phyloP scores from a whole-genome alignment of 2,797 vertebrate species.

The Anguilla anguilla region DNA sequence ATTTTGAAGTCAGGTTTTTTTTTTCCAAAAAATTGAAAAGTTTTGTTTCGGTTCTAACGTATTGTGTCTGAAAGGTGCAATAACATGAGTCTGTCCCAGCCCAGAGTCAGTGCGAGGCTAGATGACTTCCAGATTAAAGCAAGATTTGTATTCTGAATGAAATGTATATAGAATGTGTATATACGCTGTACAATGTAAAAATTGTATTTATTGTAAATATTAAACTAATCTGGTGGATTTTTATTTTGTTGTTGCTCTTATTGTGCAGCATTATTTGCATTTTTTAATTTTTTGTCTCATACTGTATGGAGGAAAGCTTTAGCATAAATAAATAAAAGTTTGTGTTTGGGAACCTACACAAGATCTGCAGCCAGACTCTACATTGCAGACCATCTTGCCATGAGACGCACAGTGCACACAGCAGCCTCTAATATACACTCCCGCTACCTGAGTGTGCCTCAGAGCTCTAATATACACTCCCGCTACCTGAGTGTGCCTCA shows the following conservation, averaged over 20 bases:
- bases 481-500: no score
- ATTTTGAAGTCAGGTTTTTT: conserved; percentile 56
- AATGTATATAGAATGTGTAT: conserved; percentile 71
- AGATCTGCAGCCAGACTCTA: no score
- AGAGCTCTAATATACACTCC: no score
- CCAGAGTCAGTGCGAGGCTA: conserved; percentile 78
- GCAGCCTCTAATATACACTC: no score
- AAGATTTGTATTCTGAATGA: conserved; percentile 67
- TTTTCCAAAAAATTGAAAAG: conserved; percentile 27
- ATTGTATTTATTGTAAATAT: conserved; percentile 87
- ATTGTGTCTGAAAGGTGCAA: conserved; percentile 68
- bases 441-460: no score
- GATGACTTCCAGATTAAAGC: conserved; percentile 72
- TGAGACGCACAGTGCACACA: no score
- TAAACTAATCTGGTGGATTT: conserved; percentile 65
- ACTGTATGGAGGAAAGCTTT: no score
- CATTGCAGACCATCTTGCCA: no score
- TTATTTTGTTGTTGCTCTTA: conserved; percentile 27
- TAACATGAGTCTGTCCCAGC: conserved; percentile 64
- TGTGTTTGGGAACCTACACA: no score
- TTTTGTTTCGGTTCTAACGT: conserved; percentile 34
- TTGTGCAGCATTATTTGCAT: no score
- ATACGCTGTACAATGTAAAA: conserved; percentile 81
- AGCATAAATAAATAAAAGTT: no score
- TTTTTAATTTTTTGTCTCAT: no score